Evolutionary conservation across 2,113 vertebrate species (phyloP), one percentile per base, ranked within the genome.

Genomic region (Hydrochoerus hydrochaeris): DNA sequence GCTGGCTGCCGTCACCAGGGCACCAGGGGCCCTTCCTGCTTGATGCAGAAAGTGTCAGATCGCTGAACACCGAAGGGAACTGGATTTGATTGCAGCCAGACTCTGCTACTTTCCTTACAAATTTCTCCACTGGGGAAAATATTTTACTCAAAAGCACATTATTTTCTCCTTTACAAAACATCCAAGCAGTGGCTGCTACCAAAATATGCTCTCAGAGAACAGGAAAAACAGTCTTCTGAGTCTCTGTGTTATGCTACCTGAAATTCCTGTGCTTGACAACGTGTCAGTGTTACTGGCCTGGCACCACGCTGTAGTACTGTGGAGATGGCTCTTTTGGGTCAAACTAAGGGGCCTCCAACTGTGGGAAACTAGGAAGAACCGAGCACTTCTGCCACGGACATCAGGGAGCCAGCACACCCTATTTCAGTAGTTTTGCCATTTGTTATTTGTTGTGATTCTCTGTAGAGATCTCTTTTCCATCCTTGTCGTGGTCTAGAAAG

Each of bases 131-230:
- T 91, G 58, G 86, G 71, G 41, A 58, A 92, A 77, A 44, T 35
- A n/a, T 86, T 90, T 95, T 49, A 90, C 30, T 83, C 11, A 85
- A 62, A 88, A 95, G 28, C 63, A 91, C 7, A 83, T 88, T 69
- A n/a, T 88, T 52, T 77, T 46, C 5, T 52, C 41, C n/a, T 71
- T 95, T 57, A 7, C 26, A 95, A 93, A 94, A 78, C 84, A 32
- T 71, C 20, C 19, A 52, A 91, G 82, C 38, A 80, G n/a, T 86
- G 30, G 52, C 80, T 78, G 89, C 10, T 57, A 69, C 30, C 24
- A 90, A 92, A 94, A 58, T 57, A 95, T 52, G 12, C 41, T 81
- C 19, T 86, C 65, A 84, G 89, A n/a, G 52, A 71, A 69, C 71
- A 57, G 38, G 78, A 87, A 82, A 92, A 85, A 41, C 22, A 78